These are phyloP conservation scores for Brenthis ino DNA, from an alignment of 2,888 invertebrate genomes.

Conservation along the genomic window DNA sequence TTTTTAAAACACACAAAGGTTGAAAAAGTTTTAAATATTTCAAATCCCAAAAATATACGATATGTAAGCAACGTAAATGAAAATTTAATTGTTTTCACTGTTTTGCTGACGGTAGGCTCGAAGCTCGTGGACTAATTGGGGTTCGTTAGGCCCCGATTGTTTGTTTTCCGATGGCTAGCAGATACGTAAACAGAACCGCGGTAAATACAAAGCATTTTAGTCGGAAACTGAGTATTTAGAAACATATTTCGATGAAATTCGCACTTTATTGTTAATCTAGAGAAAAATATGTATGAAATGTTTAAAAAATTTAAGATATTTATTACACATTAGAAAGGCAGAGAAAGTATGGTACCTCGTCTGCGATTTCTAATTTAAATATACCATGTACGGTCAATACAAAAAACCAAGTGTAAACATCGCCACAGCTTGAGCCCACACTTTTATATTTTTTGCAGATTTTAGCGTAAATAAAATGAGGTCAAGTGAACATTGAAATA, in stretches of 20 bases:
- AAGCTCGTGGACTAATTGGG: constrained; percentile 57
- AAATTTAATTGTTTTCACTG: constrained; percentile 14
- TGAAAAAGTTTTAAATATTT: not conserved
- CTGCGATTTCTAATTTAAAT: too few species aligned
- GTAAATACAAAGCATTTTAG: constrained; percentile 11
- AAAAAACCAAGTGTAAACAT: too few species aligned
- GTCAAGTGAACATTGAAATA: too few species aligned
- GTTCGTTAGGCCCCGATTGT: constrained; percentile 68
- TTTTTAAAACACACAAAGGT: not conserved
- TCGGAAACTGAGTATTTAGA: not conserved
- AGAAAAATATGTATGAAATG: too few species aligned
- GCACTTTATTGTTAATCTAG: too few species aligned
- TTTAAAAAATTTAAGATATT: too few species aligned
- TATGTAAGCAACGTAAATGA: not conserved
- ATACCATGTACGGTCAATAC: too few species aligned
- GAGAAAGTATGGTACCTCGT: too few species aligned
- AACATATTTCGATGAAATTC: constrained; percentile 1
- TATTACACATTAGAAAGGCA: too few species aligned
- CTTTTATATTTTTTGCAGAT: too few species aligned
- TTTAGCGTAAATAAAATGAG: too few species aligned
- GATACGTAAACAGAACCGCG: constrained; percentile 34
- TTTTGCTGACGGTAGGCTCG: constrained; percentile 29
- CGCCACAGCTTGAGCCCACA: too few species aligned
- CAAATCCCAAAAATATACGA: not conserved
- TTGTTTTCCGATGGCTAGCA: constrained; percentile 47